Evolutionary conservation across 2,797 vertebrate species (phyloP).

Genomic region (Sparidentex hasta): DNA sequence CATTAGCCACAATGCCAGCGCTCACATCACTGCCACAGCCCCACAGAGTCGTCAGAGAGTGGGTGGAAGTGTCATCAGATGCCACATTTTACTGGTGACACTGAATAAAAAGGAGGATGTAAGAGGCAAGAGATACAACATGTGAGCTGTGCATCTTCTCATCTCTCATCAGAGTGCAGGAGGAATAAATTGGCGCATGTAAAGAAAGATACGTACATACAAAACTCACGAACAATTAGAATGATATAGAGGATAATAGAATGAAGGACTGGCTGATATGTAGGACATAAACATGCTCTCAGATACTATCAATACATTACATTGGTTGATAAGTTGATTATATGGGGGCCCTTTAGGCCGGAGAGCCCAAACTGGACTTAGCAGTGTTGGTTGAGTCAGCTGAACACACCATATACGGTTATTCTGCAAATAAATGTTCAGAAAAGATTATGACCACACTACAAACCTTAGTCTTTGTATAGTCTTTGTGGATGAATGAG

Average conservation of each 20-base stretch:
- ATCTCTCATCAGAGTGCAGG: conserved; percentile 23
- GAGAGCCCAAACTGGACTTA: not conserved
- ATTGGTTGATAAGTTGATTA: not conserved
- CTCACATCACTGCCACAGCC: conserved; percentile 67
- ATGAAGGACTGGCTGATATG: not conserved
- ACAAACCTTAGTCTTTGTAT: not conserved
- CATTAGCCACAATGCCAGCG: conserved; percentile 72
- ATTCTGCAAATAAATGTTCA: not conserved
- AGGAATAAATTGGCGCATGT: not conserved
- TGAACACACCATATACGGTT: not conserved
- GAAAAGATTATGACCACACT: not conserved
- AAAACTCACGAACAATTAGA: not conserved
- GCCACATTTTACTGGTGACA: conserved; percentile 82
- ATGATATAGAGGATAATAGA: not conserved
- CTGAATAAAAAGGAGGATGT: conserved; percentile 62
- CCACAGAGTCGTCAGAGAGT: conserved; percentile 64
- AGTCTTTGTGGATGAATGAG: not conserved
- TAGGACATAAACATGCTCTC: not conserved
- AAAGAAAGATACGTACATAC: not conserved
- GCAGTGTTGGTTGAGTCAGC: not conserved
- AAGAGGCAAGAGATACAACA: conserved; percentile 41
- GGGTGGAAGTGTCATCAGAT: conserved; percentile 75
- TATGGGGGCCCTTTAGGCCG: not conserved
- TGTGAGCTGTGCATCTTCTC: conserved; percentile 26
- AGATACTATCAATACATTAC: not conserved